These are phyloP conservation scores for Ommatoiulus sabulosus DNA, from an alignment of 2,888 invertebrate genomes.

Conservation along the genomic window DNA sequence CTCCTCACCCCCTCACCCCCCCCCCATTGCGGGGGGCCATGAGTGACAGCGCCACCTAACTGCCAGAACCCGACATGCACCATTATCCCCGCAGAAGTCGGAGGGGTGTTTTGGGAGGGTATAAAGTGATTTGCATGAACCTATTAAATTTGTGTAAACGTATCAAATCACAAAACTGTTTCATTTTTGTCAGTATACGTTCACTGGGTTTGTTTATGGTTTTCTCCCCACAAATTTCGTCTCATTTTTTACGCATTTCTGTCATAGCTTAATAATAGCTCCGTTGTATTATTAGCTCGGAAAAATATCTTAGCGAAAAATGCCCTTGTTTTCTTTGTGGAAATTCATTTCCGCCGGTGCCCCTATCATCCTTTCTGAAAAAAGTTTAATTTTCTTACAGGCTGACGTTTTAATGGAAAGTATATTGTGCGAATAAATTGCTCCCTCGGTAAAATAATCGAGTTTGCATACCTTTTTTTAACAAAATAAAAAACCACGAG, in stretches of 20 bases:
- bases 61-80: background rate
- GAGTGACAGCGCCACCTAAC: background rate
- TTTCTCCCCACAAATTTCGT: slow-evolving; percentile 2
- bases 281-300: background rate
- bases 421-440: slow-evolving; percentile 43
- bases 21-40: too few species aligned
- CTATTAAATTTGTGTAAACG: slow-evolving; percentile 21
- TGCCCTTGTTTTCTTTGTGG: background rate
- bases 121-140: background rate
- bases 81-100: background rate
- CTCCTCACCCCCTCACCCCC: too few species aligned
- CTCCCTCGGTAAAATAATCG: slow-evolving; percentile 23
- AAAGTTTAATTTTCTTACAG: slow-evolving; percentile 16
- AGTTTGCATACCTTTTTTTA: slow-evolving; percentile 19
- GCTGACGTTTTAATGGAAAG: slow-evolving; percentile 40
- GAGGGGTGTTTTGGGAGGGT: background rate
- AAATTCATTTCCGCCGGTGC: slow-evolving; percentile 40
- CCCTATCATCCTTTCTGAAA: slow-evolving; percentile 27
- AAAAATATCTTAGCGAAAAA: background rate
- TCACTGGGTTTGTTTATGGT: background rate
- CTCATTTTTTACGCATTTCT: slow-evolving; percentile 11
- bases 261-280: slow-evolving; percentile 8
- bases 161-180: slow-evolving; percentile 12
- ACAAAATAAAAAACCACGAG: background rate
- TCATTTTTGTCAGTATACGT: background rate